Evolutionary conservation across 2,888 invertebrate species (phyloP), one percentile per base, ranked within the genome.

Genomic region (Rhingia rostrata): DNA sequence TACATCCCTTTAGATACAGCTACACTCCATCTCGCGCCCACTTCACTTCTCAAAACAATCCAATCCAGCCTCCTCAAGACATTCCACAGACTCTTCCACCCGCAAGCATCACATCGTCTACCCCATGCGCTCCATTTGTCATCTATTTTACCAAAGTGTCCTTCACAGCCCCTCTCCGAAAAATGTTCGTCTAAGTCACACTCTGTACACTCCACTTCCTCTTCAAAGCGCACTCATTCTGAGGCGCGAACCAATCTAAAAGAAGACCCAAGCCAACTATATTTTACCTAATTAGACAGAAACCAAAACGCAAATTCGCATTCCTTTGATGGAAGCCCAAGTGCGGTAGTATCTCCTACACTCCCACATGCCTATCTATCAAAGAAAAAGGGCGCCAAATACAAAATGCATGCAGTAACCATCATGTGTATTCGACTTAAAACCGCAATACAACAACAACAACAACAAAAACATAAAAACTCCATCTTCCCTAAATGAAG

Each of bases 221-320:
- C 53, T 45, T 53, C 37, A 30, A 61, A 49, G 45, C 30, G 39
- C 37, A 47, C 54, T 10, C 30, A n/a, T 41, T 2, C 32, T n/a
- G n/a, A 37, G 37, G 12, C 12, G 9, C 49, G 7, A 9, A 32
- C 70, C 49, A 56, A 56, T 33, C 14, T 43, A 47, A 30, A 33
- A 47, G 9, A 7, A 47, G n/a, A 33, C 47, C 61, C 74, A 35
- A 7, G 9, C 41, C 66, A 51, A 66, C 22, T 58, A 60, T 51
- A 43, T 66, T 66, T 58, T 30, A 49, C 43, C 58, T 74, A 74
- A 74, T 74, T 74, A 74, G 74, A 66, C 58, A 58, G 35, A 66
- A 58, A 56, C 63, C 37, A n/a, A 45, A 37, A 35, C 9, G 30
- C 72, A 10, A 53, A 22, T n/a, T n/a, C 9, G 12, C 14, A 33